Conservation (phyloP, 92 coral and sea anemone genomes). For the Epizoanthus rinbou region DNA sequence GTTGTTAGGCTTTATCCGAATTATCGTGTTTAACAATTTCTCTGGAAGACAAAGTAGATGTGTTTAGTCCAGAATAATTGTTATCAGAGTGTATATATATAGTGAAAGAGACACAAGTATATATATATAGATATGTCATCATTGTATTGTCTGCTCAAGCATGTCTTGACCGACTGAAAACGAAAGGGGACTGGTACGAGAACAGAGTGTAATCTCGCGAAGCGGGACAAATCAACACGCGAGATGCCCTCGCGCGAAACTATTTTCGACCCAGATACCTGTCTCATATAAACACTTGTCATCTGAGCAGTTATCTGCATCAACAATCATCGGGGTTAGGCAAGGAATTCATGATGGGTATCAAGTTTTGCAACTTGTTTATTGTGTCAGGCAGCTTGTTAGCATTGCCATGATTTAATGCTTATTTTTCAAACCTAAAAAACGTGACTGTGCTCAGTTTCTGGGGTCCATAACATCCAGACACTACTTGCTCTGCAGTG, state of each 20-base stretch:
- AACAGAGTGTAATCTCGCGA: neutral
- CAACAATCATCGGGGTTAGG: constrained; percentile 28
- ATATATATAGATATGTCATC: too few species aligned
- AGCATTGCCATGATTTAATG: constrained; percentile 8
- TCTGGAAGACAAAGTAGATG: too few species aligned
- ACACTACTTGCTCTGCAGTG: too few species aligned
- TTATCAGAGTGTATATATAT: too few species aligned
- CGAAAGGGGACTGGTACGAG: neutral
- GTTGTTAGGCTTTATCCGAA: too few species aligned
- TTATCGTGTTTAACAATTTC: too few species aligned
- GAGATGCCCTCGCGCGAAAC: neutral
- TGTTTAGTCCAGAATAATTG: too few species aligned
- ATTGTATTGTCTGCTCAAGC: too few species aligned
- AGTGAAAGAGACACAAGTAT: too few species aligned
- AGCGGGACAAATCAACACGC: neutral
- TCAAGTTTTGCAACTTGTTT: constrained; percentile 18
- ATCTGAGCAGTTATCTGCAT: constrained; percentile 29
- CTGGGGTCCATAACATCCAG: neutral
- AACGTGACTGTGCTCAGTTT: neutral
- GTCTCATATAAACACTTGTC: constrained; percentile 28
- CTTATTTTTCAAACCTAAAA: neutral
- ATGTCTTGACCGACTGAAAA: too few species aligned
- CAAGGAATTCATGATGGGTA: constrained; percentile 31
- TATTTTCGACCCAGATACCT: neutral
- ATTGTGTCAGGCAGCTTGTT: constrained; percentile 43